phyloP scores from a whole-genome alignment of 2,797 vertebrate species.

The Helarctos malayanus region DNA sequence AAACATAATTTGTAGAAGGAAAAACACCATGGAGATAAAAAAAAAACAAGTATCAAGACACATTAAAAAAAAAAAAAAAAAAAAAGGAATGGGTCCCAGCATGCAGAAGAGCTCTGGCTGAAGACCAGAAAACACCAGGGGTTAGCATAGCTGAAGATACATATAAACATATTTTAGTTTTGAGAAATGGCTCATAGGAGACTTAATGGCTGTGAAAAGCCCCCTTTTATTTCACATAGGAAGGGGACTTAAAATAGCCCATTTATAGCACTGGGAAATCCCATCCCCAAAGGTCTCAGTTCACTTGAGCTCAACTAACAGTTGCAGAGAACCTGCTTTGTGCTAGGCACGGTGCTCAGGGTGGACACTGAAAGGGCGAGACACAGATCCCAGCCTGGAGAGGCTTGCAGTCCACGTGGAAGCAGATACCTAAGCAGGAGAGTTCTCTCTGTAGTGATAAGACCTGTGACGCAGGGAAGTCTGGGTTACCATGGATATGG shows the following conservation, averaged over 20 bases:
- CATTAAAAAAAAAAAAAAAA: constrained; percentile 37
- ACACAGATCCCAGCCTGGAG: neutral
- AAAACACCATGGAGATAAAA: constrained; percentile 77
- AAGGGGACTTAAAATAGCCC: constrained; percentile 77
- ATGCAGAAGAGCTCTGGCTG: neutral
- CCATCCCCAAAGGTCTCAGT: constrained; percentile 64
- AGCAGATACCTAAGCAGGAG: neutral
- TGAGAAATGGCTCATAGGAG: constrained; percentile 82
- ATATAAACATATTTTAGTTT: constrained; percentile 78
- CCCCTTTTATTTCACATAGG: constrained; percentile 76
- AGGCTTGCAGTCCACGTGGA: neutral
- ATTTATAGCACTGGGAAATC: constrained; percentile 74
- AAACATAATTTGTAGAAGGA: constrained; percentile 78
- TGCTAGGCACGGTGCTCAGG: neutral
- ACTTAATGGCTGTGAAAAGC: constrained; percentile 77
- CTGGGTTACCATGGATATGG: neutral
- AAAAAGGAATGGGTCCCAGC: constrained; percentile 70
- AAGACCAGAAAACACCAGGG: constrained; percentile 74
- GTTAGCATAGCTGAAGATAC: constrained; percentile 76
- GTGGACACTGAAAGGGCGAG: neutral
- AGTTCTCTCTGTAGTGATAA: neutral
- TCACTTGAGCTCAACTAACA: neutral
- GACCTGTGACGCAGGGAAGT: neutral
- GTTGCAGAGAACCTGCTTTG: constrained; percentile 29
- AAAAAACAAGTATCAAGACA: constrained; percentile 50